Conservation (phyloP, 2,797 vertebrate species). For the Notolabrus celidotus region DNA sequence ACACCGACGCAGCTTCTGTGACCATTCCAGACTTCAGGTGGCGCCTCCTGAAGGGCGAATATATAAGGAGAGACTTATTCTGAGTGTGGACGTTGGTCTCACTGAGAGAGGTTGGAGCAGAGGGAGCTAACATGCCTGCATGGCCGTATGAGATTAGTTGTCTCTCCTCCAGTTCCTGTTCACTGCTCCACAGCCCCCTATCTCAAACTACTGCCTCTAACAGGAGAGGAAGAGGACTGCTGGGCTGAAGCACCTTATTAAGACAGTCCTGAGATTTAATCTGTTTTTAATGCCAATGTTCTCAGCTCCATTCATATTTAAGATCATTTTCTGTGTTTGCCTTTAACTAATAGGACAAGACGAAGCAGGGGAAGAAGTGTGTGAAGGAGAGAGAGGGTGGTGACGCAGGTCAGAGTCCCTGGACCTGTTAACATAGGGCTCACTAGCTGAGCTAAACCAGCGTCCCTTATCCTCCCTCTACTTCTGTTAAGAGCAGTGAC, state of each 20-base stretch:
- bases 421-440: no score
- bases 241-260: conserved; percentile 5
- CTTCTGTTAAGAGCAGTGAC: no score
- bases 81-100: conserved; percentile 21
- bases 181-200: conserved; percentile 28
- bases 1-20: conserved; percentile 4
- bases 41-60: conserved; percentile 13
- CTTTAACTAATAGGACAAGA: no score
- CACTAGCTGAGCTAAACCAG: no score
- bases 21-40: conserved; percentile 14
- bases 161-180: conserved; percentile 38
- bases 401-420: no score
- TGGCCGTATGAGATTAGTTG: conserved; percentile 27
- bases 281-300: not conserved
- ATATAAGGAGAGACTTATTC: conserved; percentile 21
- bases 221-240: conserved; percentile 13
- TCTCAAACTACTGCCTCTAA: conserved; percentile 49
- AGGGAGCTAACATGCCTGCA: conserved; percentile 42
- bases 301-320: no score
- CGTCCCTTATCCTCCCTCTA: no score
- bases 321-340: no score
- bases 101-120: conserved; percentile 27
- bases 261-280: not conserved
- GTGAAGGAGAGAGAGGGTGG: no score
- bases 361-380: no score